Evolutionary conservation across 1,140 invertebrate species (phyloP).

Genomic region (Cherax quadricarinatus): DNA sequence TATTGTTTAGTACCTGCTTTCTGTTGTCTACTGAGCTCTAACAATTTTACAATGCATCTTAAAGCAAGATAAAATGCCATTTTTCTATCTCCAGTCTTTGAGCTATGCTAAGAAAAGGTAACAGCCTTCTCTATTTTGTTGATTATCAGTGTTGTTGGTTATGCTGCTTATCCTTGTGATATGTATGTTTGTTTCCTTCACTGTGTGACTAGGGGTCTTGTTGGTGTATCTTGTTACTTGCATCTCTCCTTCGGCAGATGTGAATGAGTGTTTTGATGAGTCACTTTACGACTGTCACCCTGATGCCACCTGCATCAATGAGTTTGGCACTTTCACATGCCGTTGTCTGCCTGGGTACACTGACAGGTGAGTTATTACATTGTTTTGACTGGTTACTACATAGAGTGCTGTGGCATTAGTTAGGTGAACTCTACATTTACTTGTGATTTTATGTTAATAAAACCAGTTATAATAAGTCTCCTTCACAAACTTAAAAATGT

Average conservation of each 20-base stretch:
- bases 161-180: too few species aligned
- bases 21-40: neutral
- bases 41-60: neutral
- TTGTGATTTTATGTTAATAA: neutral
- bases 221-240: neutral
- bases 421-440: neutral
- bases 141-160: too few species aligned
- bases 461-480: too few species aligned
- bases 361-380: conserved; percentile 73
- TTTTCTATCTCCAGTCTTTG: too few species aligned
- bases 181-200: too few species aligned
- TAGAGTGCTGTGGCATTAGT: neutral
- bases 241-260: conserved; percentile 80
- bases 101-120: too few species aligned
- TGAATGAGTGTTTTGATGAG: conserved; percentile 91
- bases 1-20: neutral
- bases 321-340: conserved; percentile 93
- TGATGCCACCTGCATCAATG: conserved; percentile 89
- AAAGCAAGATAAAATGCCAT: too few species aligned
- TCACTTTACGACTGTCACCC: conserved; percentile 95
- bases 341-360: conserved; percentile 87
- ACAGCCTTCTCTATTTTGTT: too few species aligned
- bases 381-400: neutral
- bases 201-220: neutral
- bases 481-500: too few species aligned